phyloP scores from a whole-genome alignment of 2,113 vertebrate species.

The Albula goreensis region DNA sequence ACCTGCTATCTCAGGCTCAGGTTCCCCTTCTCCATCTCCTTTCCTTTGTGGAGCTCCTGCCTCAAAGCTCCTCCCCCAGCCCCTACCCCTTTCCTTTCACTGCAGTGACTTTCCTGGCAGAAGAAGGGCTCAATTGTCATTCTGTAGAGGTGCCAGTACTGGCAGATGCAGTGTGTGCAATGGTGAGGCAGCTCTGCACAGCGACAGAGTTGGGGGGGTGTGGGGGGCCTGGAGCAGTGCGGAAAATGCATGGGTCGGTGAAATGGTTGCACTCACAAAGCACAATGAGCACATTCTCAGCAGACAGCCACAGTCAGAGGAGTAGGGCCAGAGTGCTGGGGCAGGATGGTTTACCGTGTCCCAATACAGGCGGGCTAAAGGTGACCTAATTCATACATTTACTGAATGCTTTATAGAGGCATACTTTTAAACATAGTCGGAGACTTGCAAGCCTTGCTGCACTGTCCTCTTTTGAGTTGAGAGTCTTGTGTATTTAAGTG shows the following conservation, averaged over 20 bases:
- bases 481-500: background rate
- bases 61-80: background rate
- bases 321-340: background rate
- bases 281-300: constrained; percentile 28
- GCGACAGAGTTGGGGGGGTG: constrained; percentile 26
- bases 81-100: background rate
- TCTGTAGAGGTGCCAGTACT: constrained; percentile 45
- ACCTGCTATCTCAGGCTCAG: background rate
- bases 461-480: background rate
- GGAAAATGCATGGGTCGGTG: too few species aligned
- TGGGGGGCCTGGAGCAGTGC: background rate
- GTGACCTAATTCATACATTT: background rate
- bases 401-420: background rate
- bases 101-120: constrained; percentile 45
- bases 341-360: background rate
- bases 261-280: constrained; percentile 30
- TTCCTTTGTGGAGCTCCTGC: background rate
- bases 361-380: background rate
- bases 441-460: background rate
- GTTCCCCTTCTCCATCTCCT: background rate
- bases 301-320: background rate
- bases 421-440: background rate
- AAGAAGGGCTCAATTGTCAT: constrained; percentile 61
- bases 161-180: constrained; percentile 48
- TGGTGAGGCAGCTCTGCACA: constrained; percentile 54